These are phyloP conservation scores for Macroteleia sp. DNA, from an alignment of 2,888 invertebrate species.

Conservation along the genomic window DNA sequence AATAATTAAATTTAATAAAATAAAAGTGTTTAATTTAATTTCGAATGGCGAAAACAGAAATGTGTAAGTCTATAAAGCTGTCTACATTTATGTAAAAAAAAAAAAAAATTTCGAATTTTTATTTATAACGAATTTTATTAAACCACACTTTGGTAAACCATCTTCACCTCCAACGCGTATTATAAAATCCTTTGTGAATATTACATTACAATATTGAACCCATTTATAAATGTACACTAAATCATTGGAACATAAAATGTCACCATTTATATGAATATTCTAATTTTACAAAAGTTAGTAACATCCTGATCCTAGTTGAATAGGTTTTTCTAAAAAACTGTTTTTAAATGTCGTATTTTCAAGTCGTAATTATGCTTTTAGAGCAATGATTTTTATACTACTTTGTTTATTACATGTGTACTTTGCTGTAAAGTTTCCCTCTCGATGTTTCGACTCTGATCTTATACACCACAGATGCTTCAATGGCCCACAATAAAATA, in stretches of 20 bases:
- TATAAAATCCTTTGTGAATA: neutral
- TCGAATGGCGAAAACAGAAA: no score
- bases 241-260: slow-evolving; percentile 6
- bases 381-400: slow-evolving; percentile 5
- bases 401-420: slow-evolving; percentile 28
- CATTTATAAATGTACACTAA: slow-evolving; percentile 4
- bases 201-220: slow-evolving; percentile 16
- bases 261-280: neutral
- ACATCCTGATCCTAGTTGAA: slow-evolving; percentile 7
- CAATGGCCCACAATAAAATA: no score
- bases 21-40: no score
- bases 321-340: neutral
- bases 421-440: no score
- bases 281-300: neutral
- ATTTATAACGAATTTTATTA: slow-evolving; percentile 5
- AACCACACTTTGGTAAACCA: slow-evolving; percentile 16
- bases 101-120: neutral
- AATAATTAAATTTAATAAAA: no score
- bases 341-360: neutral
- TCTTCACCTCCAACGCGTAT: slow-evolving; percentile 13
- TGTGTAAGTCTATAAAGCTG: neutral
- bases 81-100: slow-evolving; percentile 3
- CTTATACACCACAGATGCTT: no score
- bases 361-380: slow-evolving; percentile 12
- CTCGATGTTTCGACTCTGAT: no score